Evolutionary conservation across 2,113 vertebrate genomes (phyloP).

Genomic region (Poecilia latipinna): DNA sequence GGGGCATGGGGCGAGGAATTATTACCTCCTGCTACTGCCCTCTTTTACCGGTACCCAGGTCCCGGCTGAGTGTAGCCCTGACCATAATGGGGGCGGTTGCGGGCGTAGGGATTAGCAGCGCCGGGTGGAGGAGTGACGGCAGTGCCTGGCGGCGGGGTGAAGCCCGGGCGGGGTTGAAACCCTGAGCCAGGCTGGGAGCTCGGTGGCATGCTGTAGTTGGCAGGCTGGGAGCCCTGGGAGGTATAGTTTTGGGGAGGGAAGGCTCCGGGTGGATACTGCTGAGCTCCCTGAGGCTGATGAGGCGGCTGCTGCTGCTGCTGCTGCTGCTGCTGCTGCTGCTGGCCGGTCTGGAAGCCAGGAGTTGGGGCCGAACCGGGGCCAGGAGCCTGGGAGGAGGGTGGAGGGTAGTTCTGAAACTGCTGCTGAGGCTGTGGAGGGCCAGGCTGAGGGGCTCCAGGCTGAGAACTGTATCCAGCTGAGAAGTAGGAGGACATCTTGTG

Average conservation of each 20-base stretch:
- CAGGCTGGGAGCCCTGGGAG: conserved; percentile 88
- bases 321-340: conserved; percentile 80
- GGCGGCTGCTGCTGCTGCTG: conserved; percentile 77
- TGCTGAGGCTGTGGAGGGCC: conserved; percentile 74
- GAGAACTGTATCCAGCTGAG: conserved; percentile 88
- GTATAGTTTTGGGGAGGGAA: conserved; percentile 93
- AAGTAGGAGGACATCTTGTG: neutral
- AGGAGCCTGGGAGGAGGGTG: conserved; percentile 85
- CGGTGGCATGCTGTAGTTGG: conserved; percentile 88
- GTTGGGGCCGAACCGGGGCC: conserved; percentile 78
- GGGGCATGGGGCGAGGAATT: conserved; percentile 7
- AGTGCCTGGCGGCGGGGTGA: conserved; percentile 88
- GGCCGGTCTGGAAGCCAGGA: conserved; percentile 82
- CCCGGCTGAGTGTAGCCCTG: conserved; percentile 95
- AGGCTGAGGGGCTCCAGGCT: conserved; percentile 86
- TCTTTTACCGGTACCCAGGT: conserved; percentile 93
- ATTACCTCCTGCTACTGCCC: neutral
- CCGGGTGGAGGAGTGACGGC: conserved; percentile 89
- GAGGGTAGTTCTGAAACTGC: conserved; percentile 91
- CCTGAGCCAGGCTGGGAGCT: conserved; percentile 83
- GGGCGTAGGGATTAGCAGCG: conserved; percentile 91
- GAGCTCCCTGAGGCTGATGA: conserved; percentile 84
- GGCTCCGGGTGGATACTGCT: conserved; percentile 88
- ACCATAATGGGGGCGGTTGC: conserved; percentile 90
- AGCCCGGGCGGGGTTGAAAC: conserved; percentile 89